Percentiles rank a stretch among this genome's conserved stretches.
These are phyloP conservation scores for Hyphantria cunea DNA, from an alignment of 1,140 invertebrate species.

Conservation along the genomic window DNA sequence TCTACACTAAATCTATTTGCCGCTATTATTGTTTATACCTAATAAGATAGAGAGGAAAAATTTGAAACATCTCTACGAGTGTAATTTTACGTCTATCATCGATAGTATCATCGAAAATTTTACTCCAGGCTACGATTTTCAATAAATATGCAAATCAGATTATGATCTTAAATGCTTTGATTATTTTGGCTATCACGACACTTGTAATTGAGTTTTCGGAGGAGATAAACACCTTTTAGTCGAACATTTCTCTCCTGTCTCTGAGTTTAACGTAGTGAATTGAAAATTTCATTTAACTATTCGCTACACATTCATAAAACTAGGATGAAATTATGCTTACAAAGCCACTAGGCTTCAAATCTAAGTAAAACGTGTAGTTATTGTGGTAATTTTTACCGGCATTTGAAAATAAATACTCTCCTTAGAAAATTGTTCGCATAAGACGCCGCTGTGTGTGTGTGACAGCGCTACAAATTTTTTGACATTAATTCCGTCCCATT, in stretches of 20 bases:
- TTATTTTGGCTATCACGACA: conserved; percentile 33
- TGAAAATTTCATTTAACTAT: too few species aligned
- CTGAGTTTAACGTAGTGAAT: conserved; percentile 20
- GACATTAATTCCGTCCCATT: conserved; percentile 44
- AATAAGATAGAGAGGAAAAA: conserved; percentile 48
- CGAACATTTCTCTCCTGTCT: conserved; percentile 23
- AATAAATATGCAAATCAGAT: conserved; percentile 57
- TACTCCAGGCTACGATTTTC: conserved; percentile 53
- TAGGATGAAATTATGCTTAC: too few species aligned
- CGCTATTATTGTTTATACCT: conserved; percentile 43
- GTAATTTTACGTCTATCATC: conserved; percentile 39
- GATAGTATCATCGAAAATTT: conserved; percentile 35
- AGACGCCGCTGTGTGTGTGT: too few species aligned
- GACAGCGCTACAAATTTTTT: conserved; percentile 26
- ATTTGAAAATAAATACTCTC: too few species aligned
- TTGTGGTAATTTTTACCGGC: too few species aligned
- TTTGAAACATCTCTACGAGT: conserved; percentile 38
- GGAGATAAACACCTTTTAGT: conserved; percentile 23
- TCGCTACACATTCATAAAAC: too few species aligned
- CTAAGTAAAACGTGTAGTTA: too few species aligned
- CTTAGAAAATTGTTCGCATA: too few species aligned
- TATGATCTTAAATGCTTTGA: conserved; percentile 44
- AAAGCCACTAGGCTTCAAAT: too few species aligned
- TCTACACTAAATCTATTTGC: conserved; percentile 31
- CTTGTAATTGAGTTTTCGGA: conserved; percentile 35